These are phyloP conservation scores for Aeoliscus strigatus DNA, from an alignment of 2,797 vertebrate species.

Conservation along the genomic window DNA sequence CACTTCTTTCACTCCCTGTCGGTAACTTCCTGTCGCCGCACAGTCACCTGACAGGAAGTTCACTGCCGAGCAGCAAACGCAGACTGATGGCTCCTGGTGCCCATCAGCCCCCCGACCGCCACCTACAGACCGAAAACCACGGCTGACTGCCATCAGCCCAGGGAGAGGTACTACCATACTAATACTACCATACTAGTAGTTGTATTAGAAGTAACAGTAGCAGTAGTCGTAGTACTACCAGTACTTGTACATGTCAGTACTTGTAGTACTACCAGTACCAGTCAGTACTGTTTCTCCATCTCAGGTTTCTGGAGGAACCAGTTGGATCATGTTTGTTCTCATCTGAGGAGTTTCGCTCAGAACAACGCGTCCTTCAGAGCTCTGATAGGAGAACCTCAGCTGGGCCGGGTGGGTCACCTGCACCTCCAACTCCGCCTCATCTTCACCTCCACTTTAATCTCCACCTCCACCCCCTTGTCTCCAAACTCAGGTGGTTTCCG, in stretches of 20 bases:
- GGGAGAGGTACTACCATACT: slow-evolving; percentile 87
- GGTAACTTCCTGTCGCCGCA: no score
- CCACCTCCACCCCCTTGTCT: neutral
- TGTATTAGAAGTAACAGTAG: no score
- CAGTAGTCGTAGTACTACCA: no score
- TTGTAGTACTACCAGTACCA: neutral
- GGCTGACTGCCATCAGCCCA: slow-evolving; percentile 85
- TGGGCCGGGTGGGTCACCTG: slow-evolving; percentile 81
- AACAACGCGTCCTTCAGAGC: slow-evolving; percentile 86
- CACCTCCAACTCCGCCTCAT: neutral
- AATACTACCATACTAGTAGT: neutral
- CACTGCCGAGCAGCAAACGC: no score
- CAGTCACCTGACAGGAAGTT: no score
- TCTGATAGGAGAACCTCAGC: slow-evolving; percentile 86
- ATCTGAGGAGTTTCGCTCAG: slow-evolving; percentile 88
- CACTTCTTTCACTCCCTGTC: no score
- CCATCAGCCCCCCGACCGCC: no score
- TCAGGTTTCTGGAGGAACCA: slow-evolving; percentile 94
- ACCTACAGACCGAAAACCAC: slow-evolving; percentile 72
- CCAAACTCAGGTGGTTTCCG: slow-evolving; percentile 80
- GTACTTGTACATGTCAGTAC: no score
- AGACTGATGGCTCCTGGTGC: no score
- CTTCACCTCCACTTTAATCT: neutral
- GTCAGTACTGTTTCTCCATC: no score
- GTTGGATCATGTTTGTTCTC: slow-evolving; percentile 88